These are phyloP conservation scores for Pseudococcus viburni DNA, from an alignment of 2,888 invertebrate genomes.

Conservation along the genomic window DNA sequence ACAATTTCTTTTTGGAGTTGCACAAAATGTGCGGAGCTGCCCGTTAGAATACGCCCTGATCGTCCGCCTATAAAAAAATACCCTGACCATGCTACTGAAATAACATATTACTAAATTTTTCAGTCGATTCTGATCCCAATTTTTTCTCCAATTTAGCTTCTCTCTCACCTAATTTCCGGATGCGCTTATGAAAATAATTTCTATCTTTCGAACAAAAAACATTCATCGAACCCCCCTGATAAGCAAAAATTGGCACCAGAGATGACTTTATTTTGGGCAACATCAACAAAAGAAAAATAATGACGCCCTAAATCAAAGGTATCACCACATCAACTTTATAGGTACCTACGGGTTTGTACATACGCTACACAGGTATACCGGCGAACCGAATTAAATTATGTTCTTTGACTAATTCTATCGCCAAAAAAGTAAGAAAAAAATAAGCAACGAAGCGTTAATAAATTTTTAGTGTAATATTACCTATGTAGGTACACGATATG, in stretches of 20 bases:
- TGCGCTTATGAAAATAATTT: background rate
- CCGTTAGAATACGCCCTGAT: too few relatives aligned
- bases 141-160: too few relatives aligned
- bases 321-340: background rate
- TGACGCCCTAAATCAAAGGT: background rate
- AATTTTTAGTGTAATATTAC: slow-evolving; percentile 43
- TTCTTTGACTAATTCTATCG: background rate
- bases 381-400: background rate
- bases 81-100: too few relatives aligned
- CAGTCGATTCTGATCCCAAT: too few relatives aligned
- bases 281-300: background rate
- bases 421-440: slow-evolving; percentile 30
- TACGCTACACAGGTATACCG: background rate
- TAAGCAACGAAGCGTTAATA: slow-evolving; percentile 15
- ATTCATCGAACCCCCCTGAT: slow-evolving; percentile 14
- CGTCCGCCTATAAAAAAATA: too few relatives aligned
- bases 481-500: background rate
- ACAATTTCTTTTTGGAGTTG: too few relatives aligned
- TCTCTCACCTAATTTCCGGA: too few relatives aligned
- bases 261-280: background rate
- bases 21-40: too few relatives aligned
- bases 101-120: too few relatives aligned
- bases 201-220: background rate
- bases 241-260: background rate
- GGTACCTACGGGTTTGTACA: background rate